Base-by-base conservation (phyloP, 2,113 vertebrate genomes). In the Empidonax alnorum region DNA sequence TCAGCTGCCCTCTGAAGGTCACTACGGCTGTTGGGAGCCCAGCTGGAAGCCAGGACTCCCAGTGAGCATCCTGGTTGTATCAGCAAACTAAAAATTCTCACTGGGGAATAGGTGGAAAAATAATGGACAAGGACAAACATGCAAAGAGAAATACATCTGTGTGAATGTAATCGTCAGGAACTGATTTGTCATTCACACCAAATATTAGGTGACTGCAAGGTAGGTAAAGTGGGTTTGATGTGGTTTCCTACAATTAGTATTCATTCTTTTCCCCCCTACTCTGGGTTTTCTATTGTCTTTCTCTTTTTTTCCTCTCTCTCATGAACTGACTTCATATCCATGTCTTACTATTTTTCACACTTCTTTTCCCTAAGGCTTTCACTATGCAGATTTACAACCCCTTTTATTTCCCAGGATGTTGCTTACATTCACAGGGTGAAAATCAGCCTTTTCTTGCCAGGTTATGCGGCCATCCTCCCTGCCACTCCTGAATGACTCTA, bases 281-380 rank as follows among this genome's bases (percentile, higher is more conserved):
- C 55, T 14, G 14, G 23, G 28, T 62, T 88, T 95, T 63, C 55
- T 77, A 55, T 80, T 65, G 37, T 84, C 49, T 55, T 75, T 81
- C 15, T 52, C 14, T 67, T 19, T 21, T 39, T 23, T 10, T 16
- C 21, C 58, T 72, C 55, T 82, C 53, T 77, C 63, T 63, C 47
- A n/a, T 30, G 17, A 49, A 42, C 21, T 69, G 19, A 69, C 67
- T 89, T 84, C 15, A 3, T 72, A 89, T 66, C 59, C 16, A 39
- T 16, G 19, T 75, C 41, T 90, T 61, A 62, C 46, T 90, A 16
- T 87, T 94, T 82, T 72, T 84, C 86, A 66, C 52, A 41, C 11
- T 86, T 74, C 63, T 89, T 81, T 83, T 80, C 56, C 79, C 24
- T 77, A 39, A 89, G 81, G 89, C 63, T 90, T 94, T 89, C 65